Conservation (phyloP, 2,888 invertebrate genomes). For the Andrena hattorfiana region DNA sequence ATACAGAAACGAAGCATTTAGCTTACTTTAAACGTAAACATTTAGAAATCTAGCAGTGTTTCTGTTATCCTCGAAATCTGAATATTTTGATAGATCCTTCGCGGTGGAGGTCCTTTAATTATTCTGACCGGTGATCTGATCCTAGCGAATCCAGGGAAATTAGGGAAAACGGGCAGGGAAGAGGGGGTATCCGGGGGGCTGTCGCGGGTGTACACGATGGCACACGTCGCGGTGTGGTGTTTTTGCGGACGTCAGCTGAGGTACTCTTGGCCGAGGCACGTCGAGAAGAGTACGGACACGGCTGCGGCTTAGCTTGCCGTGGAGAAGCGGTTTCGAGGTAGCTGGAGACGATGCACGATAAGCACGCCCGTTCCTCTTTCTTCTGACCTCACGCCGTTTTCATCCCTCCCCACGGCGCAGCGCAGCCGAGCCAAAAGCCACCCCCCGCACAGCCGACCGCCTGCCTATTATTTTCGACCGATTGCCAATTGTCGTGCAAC, state of each 20-base stretch:
- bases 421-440: slow-evolving; percentile 53
- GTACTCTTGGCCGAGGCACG: slow-evolving; percentile 61
- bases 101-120: too few species aligned
- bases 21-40: too few species aligned
- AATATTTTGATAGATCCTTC: too few species aligned
- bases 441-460: slow-evolving; percentile 13
- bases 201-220: slow-evolving; percentile 36
- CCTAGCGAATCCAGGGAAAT: slow-evolving; percentile 11
- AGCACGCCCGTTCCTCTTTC: slow-evolving; percentile 83
- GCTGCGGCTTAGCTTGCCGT: slow-evolving; percentile 51
- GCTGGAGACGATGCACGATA: slow-evolving; percentile 84
- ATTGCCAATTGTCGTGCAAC: slow-evolving; percentile 75
- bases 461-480: slow-evolving; percentile 71
- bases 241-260: slow-evolving; percentile 83
- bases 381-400: slow-evolving; percentile 72
- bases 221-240: slow-evolving; percentile 64
- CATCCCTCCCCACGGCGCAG: slow-evolving; percentile 38
- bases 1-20: too few species aligned
- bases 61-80: too few species aligned
- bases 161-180: slow-evolving; percentile 29
- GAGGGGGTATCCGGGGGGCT: slow-evolving; percentile 13
- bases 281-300: slow-evolving; percentile 61
- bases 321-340: slow-evolving; percentile 67
- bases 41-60: too few species aligned
- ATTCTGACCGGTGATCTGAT: neutral